These are phyloP conservation scores for Sebastes taczanowskii DNA, from an alignment of 2,797 vertebrate species.

Conservation along the genomic window DNA sequence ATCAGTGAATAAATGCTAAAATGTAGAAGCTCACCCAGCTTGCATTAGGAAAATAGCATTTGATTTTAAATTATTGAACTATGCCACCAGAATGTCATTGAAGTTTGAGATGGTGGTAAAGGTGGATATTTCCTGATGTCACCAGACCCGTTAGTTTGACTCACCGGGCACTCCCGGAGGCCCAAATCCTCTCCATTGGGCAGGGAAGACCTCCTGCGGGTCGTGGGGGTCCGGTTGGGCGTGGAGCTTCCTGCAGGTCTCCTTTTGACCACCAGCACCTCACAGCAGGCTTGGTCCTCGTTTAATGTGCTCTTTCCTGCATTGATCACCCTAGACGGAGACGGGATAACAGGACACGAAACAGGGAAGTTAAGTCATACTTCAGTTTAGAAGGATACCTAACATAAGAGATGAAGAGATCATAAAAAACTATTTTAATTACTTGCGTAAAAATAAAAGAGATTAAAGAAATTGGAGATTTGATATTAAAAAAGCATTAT, in stretches of 20 bases:
- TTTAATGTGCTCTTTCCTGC: slow-evolving; percentile 97
- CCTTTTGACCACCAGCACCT: slow-evolving; percentile 91
- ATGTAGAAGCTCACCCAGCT: background rate
- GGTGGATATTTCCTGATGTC: background rate
- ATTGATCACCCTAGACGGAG: slow-evolving; percentile 91
- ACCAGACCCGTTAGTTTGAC: slow-evolving; percentile 38
- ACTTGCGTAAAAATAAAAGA: no score
- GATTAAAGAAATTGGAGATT: background rate
- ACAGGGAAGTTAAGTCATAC: background rate
- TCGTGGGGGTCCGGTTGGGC: slow-evolving; percentile 84
- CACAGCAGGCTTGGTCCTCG: slow-evolving; percentile 98
- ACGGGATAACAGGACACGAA: background rate
- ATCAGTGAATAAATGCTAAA: background rate
- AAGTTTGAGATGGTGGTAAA: background rate
- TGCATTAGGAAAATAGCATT: background rate
- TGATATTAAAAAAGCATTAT: background rate
- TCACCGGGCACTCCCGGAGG: slow-evolving; percentile 86
- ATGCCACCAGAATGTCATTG: background rate
- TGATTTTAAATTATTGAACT: background rate
- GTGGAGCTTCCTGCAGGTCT: slow-evolving; percentile 80
- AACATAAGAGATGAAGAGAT: background rate
- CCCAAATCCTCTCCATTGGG: slow-evolving; percentile 92
- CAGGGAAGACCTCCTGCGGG: slow-evolving; percentile 90
- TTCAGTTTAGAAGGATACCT: background rate
- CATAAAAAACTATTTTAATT: background rate